A percentile compares a stretch with the other conserved stretches of the same genome.
phyloP scores from a whole-genome alignment of 2,797 vertebrate species.

The Phaenicophaeus curvirostris region DNA sequence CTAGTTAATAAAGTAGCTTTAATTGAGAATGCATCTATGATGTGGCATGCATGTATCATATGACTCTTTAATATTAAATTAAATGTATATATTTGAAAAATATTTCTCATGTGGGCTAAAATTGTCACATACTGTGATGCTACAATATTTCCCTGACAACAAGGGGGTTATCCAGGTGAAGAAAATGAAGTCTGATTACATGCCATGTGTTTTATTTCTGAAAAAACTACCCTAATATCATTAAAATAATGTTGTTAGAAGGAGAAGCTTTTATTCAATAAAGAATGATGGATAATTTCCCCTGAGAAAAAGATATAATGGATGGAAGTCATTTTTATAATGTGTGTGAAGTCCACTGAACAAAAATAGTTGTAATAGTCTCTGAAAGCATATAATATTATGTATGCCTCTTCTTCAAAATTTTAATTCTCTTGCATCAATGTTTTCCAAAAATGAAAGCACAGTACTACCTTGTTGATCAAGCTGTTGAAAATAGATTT shows the following conservation, averaged over 20 bases:
- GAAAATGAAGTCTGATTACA: conserved; percentile 20
- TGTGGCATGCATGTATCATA: not conserved
- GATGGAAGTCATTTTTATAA: not conserved
- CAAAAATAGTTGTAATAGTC: not conserved
- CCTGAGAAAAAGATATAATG: not conserved
- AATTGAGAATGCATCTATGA: not conserved
- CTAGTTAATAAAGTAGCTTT: not conserved
- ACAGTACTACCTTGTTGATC: not conserved
- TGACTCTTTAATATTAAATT: not conserved
- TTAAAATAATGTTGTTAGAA: not conserved
- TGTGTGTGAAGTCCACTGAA: not conserved
- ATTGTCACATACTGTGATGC: not conserved
- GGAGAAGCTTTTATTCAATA: not conserved
- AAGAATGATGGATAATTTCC: not conserved
- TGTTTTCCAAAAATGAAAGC: not conserved
- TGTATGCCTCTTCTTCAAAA: not conserved
- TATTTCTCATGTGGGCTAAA: not conserved
- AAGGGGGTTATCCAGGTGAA: not conserved
- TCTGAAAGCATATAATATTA: not conserved
- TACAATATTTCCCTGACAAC: conserved; percentile 1
- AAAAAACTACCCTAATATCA: not conserved
- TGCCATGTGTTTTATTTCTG: conserved; percentile 15
- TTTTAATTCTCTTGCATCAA: not conserved
- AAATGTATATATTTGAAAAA: not conserved
- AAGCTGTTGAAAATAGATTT: conserved; percentile 9